These are phyloP conservation scores for Allophyes oxyacanthae DNA, from an alignment of 2,888 invertebrate species.

Conservation along the genomic window DNA sequence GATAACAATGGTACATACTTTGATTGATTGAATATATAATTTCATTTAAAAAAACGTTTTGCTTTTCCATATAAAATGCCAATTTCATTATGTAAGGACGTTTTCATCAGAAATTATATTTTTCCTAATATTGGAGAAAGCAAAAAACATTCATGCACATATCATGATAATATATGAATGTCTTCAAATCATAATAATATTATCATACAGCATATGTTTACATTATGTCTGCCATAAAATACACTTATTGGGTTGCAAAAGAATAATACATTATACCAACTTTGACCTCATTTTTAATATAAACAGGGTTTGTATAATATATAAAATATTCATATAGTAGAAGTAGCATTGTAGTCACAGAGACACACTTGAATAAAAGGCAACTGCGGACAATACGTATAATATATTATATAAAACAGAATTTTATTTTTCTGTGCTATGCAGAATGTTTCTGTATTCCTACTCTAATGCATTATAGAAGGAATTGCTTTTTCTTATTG, in stretches of 20 bases:
- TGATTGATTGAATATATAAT: too few species aligned
- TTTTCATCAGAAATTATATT: too few species aligned
- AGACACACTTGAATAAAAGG: conserved; percentile 36
- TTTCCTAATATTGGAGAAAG: too few species aligned
- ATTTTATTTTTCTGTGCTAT: conserved; percentile 13
- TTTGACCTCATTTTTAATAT: conserved; percentile 44
- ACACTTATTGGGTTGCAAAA: conserved; percentile 32
- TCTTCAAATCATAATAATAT: neutral
- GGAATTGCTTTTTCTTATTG: too few species aligned
- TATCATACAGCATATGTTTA: neutral
- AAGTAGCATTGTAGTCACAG: conserved; percentile 34
- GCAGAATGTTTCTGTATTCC: neutral
- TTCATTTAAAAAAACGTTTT: too few species aligned
- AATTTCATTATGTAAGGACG: too few species aligned
- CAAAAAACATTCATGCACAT: too few species aligned
- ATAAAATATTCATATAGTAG: conserved; percentile 24
- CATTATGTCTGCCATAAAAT: conserved; percentile 31
- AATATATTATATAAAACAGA: conserved; percentile 15
- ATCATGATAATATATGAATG: neutral
- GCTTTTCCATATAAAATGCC: too few species aligned
- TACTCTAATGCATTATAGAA: too few species aligned
- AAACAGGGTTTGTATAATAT: conserved; percentile 22
- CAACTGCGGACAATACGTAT: conserved; percentile 27
- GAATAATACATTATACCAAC: conserved; percentile 24
- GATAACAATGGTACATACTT: too few species aligned